Evolutionary conservation across 2,113 vertebrate genomes (phyloP), one percentile per base, ranked within the genome.

Genomic region (Crocuta crocuta): DNA sequence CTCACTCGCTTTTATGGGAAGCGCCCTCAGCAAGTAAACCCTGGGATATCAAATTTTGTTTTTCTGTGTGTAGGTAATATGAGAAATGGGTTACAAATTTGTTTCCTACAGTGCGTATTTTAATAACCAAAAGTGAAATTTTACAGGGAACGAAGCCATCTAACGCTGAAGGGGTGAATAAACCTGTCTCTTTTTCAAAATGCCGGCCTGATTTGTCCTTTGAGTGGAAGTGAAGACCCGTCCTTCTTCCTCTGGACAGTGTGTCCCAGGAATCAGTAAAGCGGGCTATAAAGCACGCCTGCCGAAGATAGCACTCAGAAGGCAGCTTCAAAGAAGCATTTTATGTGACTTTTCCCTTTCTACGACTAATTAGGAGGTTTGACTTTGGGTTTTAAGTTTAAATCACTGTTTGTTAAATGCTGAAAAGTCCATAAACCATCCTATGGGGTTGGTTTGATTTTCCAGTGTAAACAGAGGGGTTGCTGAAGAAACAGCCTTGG

Each of bases 61-160:
- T 97, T 98, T 97, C 89, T 98, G 88, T 96, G 87, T 39, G 95
- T 98, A 98, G 98, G 98, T 99, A 98, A 99, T 96, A 98, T 53
- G 94, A 98, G 97, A 98, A 98, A 95, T 97, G 97, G 70, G 96
- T 96, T 98, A 97, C 96, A 96, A 39, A 98, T 96, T 91, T 95
- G 98, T 82, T 95, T 98, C 96, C 84, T 86, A 71, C 80, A 95
- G 96, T 90, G 98, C 73, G 73, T 97, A 97, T 97, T 98, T 98
- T 95, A 98, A 97, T 97, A 98, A 96, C 98, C 97, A 97, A 98
- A 98, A 98, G 96, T 96, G 96, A 97, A 98, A 97, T 98, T 98
- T 98, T 98, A 89, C 97, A 96, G 96, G 91, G 96, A 97, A 98
- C 94, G 95, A 97, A 94, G 93, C 97, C 95, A 87, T 55, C 81